Conservation (phyloP, 2,888 invertebrate genomes). For the Norana najaformis region DNA sequence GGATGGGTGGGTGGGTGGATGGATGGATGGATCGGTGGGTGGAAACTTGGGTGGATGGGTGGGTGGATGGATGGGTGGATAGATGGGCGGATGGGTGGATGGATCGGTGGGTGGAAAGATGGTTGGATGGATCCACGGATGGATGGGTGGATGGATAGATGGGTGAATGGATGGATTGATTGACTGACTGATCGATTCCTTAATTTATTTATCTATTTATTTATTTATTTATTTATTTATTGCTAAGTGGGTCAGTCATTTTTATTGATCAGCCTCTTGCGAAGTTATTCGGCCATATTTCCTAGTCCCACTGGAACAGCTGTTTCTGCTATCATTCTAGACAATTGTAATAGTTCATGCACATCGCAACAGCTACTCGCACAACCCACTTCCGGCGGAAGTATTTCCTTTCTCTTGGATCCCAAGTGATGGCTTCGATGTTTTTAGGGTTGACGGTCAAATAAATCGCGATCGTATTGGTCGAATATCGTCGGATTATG, state of each 20-base stretch:
- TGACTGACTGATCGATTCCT: background rate
- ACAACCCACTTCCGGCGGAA: background rate
- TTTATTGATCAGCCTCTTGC: too few species aligned
- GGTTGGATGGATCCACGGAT: background rate
- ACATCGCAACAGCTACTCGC: background rate
- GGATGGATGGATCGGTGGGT: background rate
- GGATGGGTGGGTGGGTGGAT: background rate
- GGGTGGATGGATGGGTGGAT: conserved; percentile 1
- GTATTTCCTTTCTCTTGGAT: background rate
- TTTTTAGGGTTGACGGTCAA: background rate
- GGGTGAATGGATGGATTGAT: background rate
- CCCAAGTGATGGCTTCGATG: background rate
- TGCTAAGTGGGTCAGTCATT: too few species aligned
- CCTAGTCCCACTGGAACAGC: too few species aligned
- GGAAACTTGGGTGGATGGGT: too few species aligned
- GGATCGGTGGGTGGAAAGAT: background rate
- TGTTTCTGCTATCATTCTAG: too few species aligned
- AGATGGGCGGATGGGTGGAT: background rate
- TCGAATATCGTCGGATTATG: background rate
- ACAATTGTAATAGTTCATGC: too few species aligned
- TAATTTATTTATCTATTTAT: too few species aligned
- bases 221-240: too few species aligned
- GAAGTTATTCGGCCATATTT: too few species aligned
- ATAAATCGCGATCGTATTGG: background rate
- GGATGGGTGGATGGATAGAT: too few species aligned